Evolutionary conservation across 2,888 invertebrate genomes (phyloP).

Genomic region (Epinotia ramella): DNA sequence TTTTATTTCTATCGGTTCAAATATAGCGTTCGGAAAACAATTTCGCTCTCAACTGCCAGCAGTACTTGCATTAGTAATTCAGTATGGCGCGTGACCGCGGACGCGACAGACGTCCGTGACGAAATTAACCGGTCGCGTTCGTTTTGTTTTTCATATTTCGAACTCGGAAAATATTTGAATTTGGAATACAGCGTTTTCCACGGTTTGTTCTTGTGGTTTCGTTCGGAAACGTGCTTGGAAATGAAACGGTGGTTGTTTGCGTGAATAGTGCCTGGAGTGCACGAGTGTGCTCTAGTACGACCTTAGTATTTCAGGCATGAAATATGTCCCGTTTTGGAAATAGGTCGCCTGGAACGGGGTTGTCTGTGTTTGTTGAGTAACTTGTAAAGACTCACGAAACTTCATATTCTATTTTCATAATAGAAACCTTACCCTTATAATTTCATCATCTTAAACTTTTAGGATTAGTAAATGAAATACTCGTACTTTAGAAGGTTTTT

Average conservation of each 20-base stretch:
- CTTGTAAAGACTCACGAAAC: neutral
- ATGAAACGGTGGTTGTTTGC: slow-evolving; percentile 25
- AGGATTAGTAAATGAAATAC: neutral
- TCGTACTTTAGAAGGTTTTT: too few relatives aligned
- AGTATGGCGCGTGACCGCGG: slow-evolving; percentile 78
- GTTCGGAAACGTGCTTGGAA: slow-evolving; percentile 33
- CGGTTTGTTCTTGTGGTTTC: slow-evolving; percentile 43
- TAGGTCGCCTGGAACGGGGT: slow-evolving; percentile 32
- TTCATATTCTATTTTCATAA: neutral
- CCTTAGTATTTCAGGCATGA: slow-evolving; percentile 40
- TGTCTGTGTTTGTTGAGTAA: slow-evolving; percentile 19
- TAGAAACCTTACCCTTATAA: neutral
- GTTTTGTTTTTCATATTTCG: slow-evolving; percentile 30
- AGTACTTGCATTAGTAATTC: slow-evolving; percentile 70
- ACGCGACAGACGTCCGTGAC: slow-evolving; percentile 61
- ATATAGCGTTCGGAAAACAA: slow-evolving; percentile 68
- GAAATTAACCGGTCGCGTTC: slow-evolving; percentile 41
- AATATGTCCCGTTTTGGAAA: slow-evolving; percentile 31
- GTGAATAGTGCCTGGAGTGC: slow-evolving; percentile 30
- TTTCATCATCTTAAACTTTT: neutral
- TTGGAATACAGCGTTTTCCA: slow-evolving; percentile 30
- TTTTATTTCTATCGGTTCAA: slow-evolving; percentile 57
- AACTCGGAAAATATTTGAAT: slow-evolving; percentile 20
- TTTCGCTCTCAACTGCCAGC: slow-evolving; percentile 76
- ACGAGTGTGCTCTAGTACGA: slow-evolving; percentile 11